These are phyloP conservation scores for Tenthredo distinguenda DNA, from an alignment of 2,888 invertebrate species.

Conservation along the genomic window DNA sequence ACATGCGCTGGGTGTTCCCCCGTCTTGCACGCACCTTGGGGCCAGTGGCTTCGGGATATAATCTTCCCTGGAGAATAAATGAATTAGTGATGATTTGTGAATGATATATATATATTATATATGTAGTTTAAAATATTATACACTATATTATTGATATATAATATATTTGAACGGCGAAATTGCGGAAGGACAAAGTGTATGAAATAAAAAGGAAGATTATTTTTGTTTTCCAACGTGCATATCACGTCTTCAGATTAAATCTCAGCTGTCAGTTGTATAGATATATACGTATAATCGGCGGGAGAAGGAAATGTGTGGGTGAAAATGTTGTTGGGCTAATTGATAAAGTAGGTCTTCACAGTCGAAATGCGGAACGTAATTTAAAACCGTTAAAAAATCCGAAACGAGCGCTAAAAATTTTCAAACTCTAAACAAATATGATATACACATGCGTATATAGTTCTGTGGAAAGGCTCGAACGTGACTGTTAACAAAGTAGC, in stretches of 20 bases:
- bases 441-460: neutral
- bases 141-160: too few relatives aligned
- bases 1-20: constrained; percentile 26
- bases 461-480: neutral
- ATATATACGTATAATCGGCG: neutral
- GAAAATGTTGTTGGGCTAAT: neutral
- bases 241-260: neutral
- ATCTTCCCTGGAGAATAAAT: constrained; percentile 1
- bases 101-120: too few relatives aligned
- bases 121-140: too few relatives aligned
- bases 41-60: constrained; percentile 8
- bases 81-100: neutral
- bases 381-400: neutral
- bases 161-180: too few relatives aligned
- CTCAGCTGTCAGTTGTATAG: neutral
- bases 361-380: neutral
- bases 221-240: too few relatives aligned
- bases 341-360: neutral
- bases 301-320: neutral
- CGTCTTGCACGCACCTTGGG: constrained; percentile 32
- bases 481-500: neutral
- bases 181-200: too few relatives aligned
- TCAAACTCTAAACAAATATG: neutral
- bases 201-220: too few relatives aligned
- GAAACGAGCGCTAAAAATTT: neutral